A percentile compares a stretch with the other conserved stretches of the same genome.
Evolutionary conservation across 1,140 invertebrate genomes (phyloP).

Genomic region (Zaprionus nigranus): DNA sequence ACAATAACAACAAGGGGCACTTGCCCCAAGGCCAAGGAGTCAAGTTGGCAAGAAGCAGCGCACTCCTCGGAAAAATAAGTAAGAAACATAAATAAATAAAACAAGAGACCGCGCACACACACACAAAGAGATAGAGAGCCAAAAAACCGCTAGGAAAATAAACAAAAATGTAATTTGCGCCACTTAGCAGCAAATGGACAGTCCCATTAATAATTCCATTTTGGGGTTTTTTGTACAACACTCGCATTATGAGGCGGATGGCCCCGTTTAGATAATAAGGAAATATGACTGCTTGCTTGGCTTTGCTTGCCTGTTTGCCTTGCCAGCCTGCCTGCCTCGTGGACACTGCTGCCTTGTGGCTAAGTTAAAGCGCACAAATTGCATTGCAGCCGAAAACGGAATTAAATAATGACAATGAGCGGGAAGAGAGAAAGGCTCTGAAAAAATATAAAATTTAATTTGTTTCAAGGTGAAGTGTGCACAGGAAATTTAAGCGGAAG

Average conservation of each 20-base stretch:
- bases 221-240: conserved; percentile 23
- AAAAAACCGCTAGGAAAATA: conserved; percentile 61
- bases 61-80: neutral
- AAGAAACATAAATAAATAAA: conserved; percentile 39
- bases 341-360: conserved; percentile 14
- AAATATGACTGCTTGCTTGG: conserved; percentile 65
- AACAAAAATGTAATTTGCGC: conserved; percentile 83
- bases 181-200: conserved; percentile 81
- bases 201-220: conserved; percentile 80
- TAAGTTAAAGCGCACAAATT: conserved; percentile 23
- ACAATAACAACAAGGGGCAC: conserved; percentile 20
- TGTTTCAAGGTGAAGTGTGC: conserved; percentile 22
- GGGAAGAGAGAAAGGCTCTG: neutral
- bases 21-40: conserved; percentile 60
- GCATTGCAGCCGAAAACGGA: conserved; percentile 12
- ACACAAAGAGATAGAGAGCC: neutral
- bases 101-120: conserved; percentile 15
- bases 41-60: conserved; percentile 25
- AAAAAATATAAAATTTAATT: conserved; percentile 37
- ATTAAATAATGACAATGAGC: conserved; percentile 34
- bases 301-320: conserved; percentile 36
- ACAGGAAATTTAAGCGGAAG: neutral
- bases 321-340: conserved; percentile 3
- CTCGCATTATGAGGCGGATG: conserved; percentile 46
- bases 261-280: conserved; percentile 68